Conservation (phyloP, 2,113 vertebrate genomes). For the Zeus faber region DNA sequence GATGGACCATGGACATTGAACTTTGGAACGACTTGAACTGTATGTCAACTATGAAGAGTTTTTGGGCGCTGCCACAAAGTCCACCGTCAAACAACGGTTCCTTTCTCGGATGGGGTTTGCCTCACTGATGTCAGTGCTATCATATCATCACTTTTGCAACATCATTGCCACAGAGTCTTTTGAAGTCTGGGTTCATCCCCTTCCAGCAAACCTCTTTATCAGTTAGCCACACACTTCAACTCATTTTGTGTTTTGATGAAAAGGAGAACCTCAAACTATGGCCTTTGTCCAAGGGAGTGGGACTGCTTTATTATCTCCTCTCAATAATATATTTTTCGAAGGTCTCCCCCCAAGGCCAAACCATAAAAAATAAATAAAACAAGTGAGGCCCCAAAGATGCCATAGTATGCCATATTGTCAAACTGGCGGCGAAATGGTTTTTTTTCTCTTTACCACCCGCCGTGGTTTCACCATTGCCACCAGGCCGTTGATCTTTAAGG, state of each 20-base stretch:
- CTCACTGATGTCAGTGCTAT: slow-evolving; percentile 19
- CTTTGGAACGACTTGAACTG: slow-evolving; percentile 33
- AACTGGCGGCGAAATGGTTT: slow-evolving; percentile 10
- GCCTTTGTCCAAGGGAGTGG: slow-evolving; percentile 60
- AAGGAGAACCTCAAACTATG: slow-evolving; percentile 47
- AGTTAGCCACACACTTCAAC: slow-evolving; percentile 24
- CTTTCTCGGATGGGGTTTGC: slow-evolving; percentile 3
- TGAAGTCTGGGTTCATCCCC: slow-evolving; percentile 48
- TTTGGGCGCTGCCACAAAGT: slow-evolving; percentile 37
- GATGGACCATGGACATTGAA: slow-evolving; percentile 4
- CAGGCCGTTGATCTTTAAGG: slow-evolving; percentile 54
- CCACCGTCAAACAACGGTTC: slow-evolving; percentile 9
- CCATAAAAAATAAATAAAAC: slow-evolving; percentile 48
- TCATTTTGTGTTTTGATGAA: slow-evolving; percentile 42
- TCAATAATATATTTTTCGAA: slow-evolving; percentile 48
- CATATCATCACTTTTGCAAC: slow-evolving; percentile 43
- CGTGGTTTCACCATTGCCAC: slow-evolving; percentile 13
- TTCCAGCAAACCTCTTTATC: neutral
- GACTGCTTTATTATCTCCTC: slow-evolving; percentile 51
- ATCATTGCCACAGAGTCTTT: slow-evolving; percentile 36
- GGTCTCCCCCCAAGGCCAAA: slow-evolving; percentile 58
- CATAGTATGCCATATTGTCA: slow-evolving; percentile 40
- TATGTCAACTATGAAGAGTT: slow-evolving; percentile 23
- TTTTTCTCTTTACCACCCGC: slow-evolving; percentile 5
- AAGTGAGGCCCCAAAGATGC: slow-evolving; percentile 34